These are phyloP conservation scores for Gephyroberyx darwinii DNA, from an alignment of 2,797 vertebrate genomes.

Conservation along the genomic window DNA sequence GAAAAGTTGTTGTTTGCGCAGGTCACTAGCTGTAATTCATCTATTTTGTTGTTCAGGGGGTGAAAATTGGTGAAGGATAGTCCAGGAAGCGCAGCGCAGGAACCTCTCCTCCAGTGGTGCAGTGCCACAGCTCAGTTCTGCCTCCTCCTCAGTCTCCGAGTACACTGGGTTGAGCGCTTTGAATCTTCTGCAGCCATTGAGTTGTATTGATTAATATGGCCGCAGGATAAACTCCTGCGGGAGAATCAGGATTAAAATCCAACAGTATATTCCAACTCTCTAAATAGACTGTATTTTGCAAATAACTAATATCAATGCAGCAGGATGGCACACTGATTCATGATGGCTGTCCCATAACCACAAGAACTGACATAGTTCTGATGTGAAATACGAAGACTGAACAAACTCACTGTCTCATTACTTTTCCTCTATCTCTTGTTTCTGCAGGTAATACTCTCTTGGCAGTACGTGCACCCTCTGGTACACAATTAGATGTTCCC, in stretches of 20 bases:
- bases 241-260: not conserved
- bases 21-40: not conserved
- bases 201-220: not conserved
- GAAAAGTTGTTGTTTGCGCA: not conserved
- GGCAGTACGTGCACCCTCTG: constrained; percentile 88
- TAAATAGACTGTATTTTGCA: too few relatives aligned
- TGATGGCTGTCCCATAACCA: too few relatives aligned
- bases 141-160: not conserved
- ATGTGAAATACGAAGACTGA: not conserved
- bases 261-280: too few relatives aligned
- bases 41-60: not conserved
- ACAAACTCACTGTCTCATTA: not conserved
- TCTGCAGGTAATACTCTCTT: constrained; percentile 89
- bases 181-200: not conserved
- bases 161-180: not conserved
- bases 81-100: not conserved
- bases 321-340: too few relatives aligned
- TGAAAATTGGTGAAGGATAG: not conserved
- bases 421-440: not conserved
- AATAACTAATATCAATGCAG: too few relatives aligned
- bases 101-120: not conserved
- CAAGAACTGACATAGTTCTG: not conserved
- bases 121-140: not conserved
- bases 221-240: not conserved
- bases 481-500: constrained; percentile 93